Conservation (phyloP, 2,888 invertebrate species). For the Tachina grossa region DNA sequence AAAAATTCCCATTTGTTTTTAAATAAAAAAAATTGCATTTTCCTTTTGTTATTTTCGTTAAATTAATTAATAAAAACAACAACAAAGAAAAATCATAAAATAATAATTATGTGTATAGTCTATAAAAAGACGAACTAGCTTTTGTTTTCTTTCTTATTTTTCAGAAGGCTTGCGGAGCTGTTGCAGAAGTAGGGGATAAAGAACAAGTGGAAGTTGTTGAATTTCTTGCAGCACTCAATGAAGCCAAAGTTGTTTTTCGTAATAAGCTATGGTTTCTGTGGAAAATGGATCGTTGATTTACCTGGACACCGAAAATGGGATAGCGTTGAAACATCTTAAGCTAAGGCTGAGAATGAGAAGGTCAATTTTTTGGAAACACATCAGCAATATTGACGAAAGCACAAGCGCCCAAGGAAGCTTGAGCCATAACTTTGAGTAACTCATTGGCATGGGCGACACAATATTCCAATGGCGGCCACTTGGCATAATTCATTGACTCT, state of each 20-base stretch:
- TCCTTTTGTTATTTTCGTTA: conserved; percentile 48
- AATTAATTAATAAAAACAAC: conserved; percentile 46
- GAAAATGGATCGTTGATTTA: conserved; percentile 64
- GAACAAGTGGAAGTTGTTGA: conserved; percentile 47
- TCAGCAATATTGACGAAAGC: conserved; percentile 96
- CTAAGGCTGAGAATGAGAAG: conserved; percentile 80
- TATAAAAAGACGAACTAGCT: conserved; percentile 31
- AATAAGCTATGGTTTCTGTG: conserved; percentile 51
- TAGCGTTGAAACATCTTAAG: conserved; percentile 79
- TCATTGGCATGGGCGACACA: conserved; percentile 95
- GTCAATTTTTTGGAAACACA: conserved; percentile 85
- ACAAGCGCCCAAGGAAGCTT: conserved; percentile 94
- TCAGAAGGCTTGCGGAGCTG: conserved; percentile 47
- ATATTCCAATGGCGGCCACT: conserved; percentile 96
- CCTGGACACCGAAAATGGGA: conserved; percentile 72
- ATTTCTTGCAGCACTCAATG: conserved; percentile 20
- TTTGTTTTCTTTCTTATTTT: conserved; percentile 3
- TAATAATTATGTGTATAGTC: conserved; percentile 20
- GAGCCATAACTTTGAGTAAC: conserved; percentile 94
- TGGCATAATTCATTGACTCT: conserved; percentile 96
- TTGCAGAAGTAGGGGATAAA: conserved; percentile 21
- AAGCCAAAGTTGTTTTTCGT: conserved; percentile 51
- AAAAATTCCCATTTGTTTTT: conserved; percentile 33
- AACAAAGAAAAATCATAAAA: conserved; percentile 39
- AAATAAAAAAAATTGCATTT: conserved; percentile 41